These are phyloP conservation scores for Gymnosoma rotundatum DNA, from an alignment of 2,888 invertebrate species.

Conservation along the genomic window DNA sequence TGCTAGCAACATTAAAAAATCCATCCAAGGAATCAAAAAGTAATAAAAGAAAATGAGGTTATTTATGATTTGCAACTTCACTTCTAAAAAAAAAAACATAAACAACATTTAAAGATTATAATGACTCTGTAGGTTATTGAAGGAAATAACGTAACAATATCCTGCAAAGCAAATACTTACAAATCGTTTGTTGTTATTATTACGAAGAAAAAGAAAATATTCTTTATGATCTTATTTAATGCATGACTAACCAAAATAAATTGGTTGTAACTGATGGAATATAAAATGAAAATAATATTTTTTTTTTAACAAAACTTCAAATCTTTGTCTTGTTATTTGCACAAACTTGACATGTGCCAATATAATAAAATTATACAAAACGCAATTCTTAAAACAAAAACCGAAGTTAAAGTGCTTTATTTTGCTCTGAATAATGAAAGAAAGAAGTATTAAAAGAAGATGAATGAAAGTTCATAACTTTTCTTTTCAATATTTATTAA, in stretches of 20 bases:
- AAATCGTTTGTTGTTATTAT: neutral
- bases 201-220: neutral
- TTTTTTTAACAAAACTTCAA: neutral
- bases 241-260: conserved; percentile 66
- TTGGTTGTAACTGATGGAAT: conserved; percentile 44
- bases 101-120: neutral
- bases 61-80: neutral
- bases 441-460: too few species aligned
- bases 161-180: neutral
- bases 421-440: too few species aligned
- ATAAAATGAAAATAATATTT: conserved; percentile 1
- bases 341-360: too few species aligned
- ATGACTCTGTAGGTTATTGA: neutral
- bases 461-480: too few species aligned
- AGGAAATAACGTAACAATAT: conserved; percentile 10
- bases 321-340: too few species aligned
- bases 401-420: too few species aligned
- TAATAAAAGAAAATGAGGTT: conserved; percentile 25
- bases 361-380: too few species aligned
- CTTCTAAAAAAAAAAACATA: neutral
- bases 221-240: conserved; percentile 48
- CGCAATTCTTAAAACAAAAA: too few species aligned
- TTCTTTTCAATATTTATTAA: too few species aligned
- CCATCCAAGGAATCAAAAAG: conserved; percentile 9
- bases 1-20: conserved; percentile 1